Evolutionary conservation across 2,113 vertebrate species (phyloP).

Genomic region (Mungos mungo): DNA sequence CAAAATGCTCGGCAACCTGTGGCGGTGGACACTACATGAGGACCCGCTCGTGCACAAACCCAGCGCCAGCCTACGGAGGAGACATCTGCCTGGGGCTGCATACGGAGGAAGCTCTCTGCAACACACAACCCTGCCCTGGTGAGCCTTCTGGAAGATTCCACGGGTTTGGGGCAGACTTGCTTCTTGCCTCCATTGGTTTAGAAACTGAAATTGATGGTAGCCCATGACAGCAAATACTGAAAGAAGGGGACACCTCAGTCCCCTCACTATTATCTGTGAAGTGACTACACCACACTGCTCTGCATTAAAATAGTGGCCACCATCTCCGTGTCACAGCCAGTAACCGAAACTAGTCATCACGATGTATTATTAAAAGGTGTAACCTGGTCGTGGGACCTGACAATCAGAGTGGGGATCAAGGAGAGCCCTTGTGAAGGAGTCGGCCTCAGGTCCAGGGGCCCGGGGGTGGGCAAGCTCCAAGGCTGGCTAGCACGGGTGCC

Average conservation of each 20-base stretch:
- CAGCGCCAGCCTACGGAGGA: slow-evolving; percentile 93
- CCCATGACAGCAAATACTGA: rapidly evolving
- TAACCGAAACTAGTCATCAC: neutral
- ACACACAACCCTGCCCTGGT: slow-evolving; percentile 95
- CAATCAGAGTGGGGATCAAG: neutral
- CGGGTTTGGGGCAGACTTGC: rapidly evolving
- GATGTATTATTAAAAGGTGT: neutral
- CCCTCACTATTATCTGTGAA: rapidly evolving
- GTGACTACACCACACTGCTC: neutral
- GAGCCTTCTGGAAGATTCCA: rapidly evolving
- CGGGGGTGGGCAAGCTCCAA: neutral
- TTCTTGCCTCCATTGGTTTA: neutral
- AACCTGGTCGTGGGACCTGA: neutral
- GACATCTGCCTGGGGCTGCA: slow-evolving; percentile 98
- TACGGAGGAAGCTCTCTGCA: slow-evolving; percentile 97
- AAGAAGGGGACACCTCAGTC: neutral
- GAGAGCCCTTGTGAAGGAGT: too few species aligned
- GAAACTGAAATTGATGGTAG: rapidly evolving
- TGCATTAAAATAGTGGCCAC: neutral
- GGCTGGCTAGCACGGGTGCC: rapidly evolving
- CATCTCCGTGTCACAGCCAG: rapidly evolving
- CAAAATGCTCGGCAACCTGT: slow-evolving; percentile 96
- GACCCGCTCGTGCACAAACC: slow-evolving; percentile 95
- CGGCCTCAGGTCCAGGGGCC: rapidly evolving
- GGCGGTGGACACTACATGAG: slow-evolving; percentile 97